phyloP scores from a whole-genome alignment of 2,888 invertebrate species.

The Caenorhabditis wallacei region DNA sequence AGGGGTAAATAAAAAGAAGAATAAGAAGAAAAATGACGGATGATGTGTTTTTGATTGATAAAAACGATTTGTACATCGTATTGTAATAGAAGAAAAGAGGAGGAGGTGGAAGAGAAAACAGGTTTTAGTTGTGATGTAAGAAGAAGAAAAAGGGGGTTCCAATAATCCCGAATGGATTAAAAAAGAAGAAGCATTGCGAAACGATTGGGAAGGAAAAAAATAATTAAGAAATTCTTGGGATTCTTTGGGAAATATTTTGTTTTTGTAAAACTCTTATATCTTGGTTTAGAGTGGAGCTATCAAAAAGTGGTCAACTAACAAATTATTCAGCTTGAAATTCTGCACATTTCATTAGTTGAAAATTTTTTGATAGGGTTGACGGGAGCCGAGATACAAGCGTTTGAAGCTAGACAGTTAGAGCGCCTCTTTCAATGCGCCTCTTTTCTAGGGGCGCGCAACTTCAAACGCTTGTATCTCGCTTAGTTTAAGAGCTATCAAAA shows the following conservation, averaged over 20 bases:
- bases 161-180: conserved; percentile 43
- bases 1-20: too few relatives aligned
- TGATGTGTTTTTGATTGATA: conserved; percentile 51
- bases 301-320: too few relatives aligned
- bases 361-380: too few relatives aligned
- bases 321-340: too few relatives aligned
- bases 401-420: too few relatives aligned
- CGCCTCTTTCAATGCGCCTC: too few relatives aligned
- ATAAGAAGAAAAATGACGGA: too few relatives aligned
- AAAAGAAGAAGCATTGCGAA: conserved; percentile 26
- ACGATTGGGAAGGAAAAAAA: background rate
- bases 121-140: conserved; percentile 36
- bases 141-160: conserved; percentile 17
- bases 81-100: conserved; percentile 17
- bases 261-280: too few relatives aligned
- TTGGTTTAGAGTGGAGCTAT: too few relatives aligned
- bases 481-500: background rate
- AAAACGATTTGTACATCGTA: conserved; percentile 17
- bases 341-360: too few relatives aligned
- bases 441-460: background rate
- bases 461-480: background rate
- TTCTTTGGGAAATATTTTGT: too few relatives aligned
- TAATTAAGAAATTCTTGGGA: background rate
- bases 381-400: too few relatives aligned
- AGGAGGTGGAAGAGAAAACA: conserved; percentile 14